Evolutionary conservation across 2,888 invertebrate genomes (phyloP), one percentile per base, ranked within the genome.

Genomic region (Acrocyrtus sp.): DNA sequence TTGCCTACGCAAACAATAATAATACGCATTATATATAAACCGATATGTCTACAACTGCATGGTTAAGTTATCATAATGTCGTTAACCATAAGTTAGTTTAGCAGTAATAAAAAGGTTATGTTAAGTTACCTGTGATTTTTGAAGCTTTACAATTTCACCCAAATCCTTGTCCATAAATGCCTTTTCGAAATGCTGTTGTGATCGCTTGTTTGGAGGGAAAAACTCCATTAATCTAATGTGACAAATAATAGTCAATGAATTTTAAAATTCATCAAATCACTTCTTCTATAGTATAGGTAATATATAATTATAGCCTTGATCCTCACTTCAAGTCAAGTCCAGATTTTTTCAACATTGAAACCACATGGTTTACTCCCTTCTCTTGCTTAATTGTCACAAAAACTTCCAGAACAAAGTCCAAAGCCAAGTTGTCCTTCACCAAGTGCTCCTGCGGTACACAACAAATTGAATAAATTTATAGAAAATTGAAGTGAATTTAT

Each of bases 331-430:
- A 86, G 81, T 89, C 89, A 79, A 96, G 90, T 83, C 93, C 93
- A 81, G 94, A 93, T 85, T 90, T 92, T 85, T 94, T 94, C 82
- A 96, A 89, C 81, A 93, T 91, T 77, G 94, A 92, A 86, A 93
- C 91, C 81, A 96, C 89, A 82, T 93, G 92, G 78, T 90, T 86
- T 82, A 92, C 88, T 81, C 97, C 97, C 83, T 93, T 94, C 85
- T 97, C 96, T 83, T 90, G 89, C 85, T 96, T 93, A 89, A 96
- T 94, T 81, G 92, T 93, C 81, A 91, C 89, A 87, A 96, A 96
- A 84, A 97, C 91, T 85, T 95, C 93, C 82, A 96, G 90, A 83
- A 97, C 90, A 86, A 98, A 98, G 82, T 97, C 96, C 83, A 97
- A 88, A 74, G 97, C 95, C 84, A 97, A 88, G 84, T 95, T 94